Evolutionary conservation across 2,888 invertebrate species (phyloP).

Genomic region (Brenthis daphne): DNA sequence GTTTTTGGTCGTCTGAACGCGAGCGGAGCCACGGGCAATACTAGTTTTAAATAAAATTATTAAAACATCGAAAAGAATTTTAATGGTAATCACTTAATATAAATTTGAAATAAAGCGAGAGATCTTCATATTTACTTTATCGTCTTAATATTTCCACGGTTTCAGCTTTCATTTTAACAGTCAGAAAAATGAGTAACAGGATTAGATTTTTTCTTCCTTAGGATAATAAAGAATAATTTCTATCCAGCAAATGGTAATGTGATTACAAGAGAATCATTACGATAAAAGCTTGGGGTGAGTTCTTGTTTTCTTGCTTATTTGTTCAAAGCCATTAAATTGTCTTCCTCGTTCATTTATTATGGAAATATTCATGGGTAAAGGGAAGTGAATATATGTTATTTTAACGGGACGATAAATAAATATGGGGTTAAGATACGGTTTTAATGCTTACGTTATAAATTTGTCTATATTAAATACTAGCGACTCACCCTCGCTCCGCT

Average conservation of each 20-base stretch:
- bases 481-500: too few species aligned
- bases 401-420: not conserved
- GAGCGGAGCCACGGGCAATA: too few species aligned
- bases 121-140: too few species aligned
- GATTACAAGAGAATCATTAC: conserved; percentile 30
- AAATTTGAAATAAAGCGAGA: too few species aligned
- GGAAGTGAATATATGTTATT: not conserved
- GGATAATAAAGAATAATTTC: conserved; percentile 10
- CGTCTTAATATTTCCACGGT: too few species aligned
- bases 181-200: too few species aligned
- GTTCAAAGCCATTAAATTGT: conserved; percentile 11
- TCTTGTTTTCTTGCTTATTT: conserved; percentile 12
- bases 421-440: not conserved
- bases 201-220: not conserved
- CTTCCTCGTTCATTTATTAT: not conserved
- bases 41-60: too few species aligned
- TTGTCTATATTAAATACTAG: not conserved
- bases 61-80: too few species aligned
- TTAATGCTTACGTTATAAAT: not conserved
- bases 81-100: too few species aligned
- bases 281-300: conserved; percentile 20
- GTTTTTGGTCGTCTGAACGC: too few species aligned
- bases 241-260: conserved; percentile 33
- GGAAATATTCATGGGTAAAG: conserved; percentile 10
- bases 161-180: too few species aligned